Evolutionary conservation across 35 echinoderm and acorn worm genomes (phyloP).

Genomic region (Patiria miniata): DNA sequence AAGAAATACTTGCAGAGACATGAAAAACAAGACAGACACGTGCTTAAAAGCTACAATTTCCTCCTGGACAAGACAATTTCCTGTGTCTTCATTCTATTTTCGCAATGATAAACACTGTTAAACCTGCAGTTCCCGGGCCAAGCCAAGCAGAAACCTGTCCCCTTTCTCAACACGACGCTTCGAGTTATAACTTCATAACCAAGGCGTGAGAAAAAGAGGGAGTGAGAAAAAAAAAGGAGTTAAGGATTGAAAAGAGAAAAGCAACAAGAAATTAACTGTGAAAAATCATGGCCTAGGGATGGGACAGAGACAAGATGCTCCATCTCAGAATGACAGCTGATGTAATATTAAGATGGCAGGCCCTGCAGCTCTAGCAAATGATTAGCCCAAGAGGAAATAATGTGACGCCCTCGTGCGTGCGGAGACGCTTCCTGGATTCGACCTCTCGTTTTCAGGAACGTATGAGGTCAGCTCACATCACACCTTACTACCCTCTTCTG

Average conservation of each 20-base stretch:
- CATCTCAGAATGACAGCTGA: slow-evolving; percentile 13
- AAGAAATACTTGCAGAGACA: too few relatives aligned
- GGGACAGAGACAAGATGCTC: slow-evolving; percentile 18
- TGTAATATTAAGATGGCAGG: slow-evolving; percentile 4
- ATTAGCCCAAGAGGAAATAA: slow-evolving; percentile 18
- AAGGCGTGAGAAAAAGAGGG: not conserved
- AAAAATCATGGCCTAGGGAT: slow-evolving; percentile 25
- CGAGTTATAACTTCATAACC: slow-evolving; percentile 26
- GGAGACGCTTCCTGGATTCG: not conserved
- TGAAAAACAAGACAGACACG: too few relatives aligned
- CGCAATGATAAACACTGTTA: slow-evolving; percentile 9
- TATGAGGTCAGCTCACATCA: slow-evolving; percentile 8
- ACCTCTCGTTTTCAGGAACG: slow-evolving; percentile 20
- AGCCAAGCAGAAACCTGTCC: slow-evolving; percentile 8
- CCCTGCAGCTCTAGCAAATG: slow-evolving; percentile 12
- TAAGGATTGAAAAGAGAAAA: not conserved
- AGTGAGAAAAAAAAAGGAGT: not conserved
- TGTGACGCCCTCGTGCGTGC: not conserved
- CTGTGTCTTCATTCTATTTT: not conserved
- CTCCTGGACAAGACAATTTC: slow-evolving; percentile 6
- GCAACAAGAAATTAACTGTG: slow-evolving; percentile 22
- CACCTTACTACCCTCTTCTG: slow-evolving; percentile 5
- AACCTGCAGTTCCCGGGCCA: not conserved
- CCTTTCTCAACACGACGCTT: not conserved
- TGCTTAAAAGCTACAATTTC: not conserved